Base-by-base conservation (phyloP, 2,113 vertebrate species). In the Astur gentilis region DNA sequence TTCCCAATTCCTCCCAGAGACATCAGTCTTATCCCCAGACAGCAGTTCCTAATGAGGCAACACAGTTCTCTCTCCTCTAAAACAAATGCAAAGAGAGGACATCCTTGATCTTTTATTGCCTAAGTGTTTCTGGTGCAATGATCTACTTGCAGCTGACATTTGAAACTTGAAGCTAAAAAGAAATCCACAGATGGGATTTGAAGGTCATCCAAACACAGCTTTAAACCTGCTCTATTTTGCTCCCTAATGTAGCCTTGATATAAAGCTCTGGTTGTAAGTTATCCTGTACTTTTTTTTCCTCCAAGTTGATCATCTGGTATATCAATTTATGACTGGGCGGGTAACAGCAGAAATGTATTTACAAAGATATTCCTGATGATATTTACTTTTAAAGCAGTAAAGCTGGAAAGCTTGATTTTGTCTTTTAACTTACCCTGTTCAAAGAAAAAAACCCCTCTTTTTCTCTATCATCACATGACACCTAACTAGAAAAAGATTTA, bases 161-260 rank as follows among this genome's bases (percentile, higher is more conserved):
- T 97, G 97, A 97, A 97, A 97, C 79, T 50, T 90, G 95, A 97
- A 90, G 79, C 97, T 94, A 94, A 94, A 90, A 90, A 72, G 83
- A 85, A 92, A 78, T 69, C 69, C 16, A 6, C 96, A 93, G 75
- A 97, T 91, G 95, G 91, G 84, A 91, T 94, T 93, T 97, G 97
- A 97, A 97, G 97, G 96, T 97, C 97, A 95, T 91, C 95, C 96
- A 97, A 96, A 88, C 78, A 83, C 58, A 85, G 95, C 87, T 95
- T 96, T 80, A 95, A 93, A 88, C 79, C 75, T 88, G 87, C 71
- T 86, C 84, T 87, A 9, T 73, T 93, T 94, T 88, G 60, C 47
- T 97, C 12, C 75, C 91, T 95, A 67, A 67, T 2, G 7, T 52
- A 87, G 57, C 62, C 73, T 85, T 4, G 3, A 57, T 67, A 52